Evolutionary conservation across 30 jellyfish, hydroid and myxozoan genomes (phyloP), one percentile per base, ranked within the genome.

Genomic region (Nemopilema nomurai): DNA sequence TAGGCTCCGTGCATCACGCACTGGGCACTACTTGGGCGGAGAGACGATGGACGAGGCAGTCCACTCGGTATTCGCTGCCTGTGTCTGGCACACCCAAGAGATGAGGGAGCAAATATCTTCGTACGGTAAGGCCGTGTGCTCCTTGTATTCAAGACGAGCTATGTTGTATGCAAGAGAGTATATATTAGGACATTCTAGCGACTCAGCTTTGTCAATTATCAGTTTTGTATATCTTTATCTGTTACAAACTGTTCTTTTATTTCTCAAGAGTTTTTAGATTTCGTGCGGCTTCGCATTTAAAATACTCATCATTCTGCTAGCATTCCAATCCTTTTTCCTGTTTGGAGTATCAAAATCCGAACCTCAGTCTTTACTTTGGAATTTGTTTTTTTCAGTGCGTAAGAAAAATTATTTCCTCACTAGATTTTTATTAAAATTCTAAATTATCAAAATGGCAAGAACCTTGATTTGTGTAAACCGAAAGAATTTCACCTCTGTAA

Each of bases 11-110:
- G 63, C 83, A 9, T 72, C 81, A 19, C 80, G 87, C 28, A 84
- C 31, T 62, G 94, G 96, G 8, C 91, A 75, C 63, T 75, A 79
- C 9, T 87, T 93, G 51, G 98, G 98, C 4, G 99, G 99, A 1
- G 90, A 65, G 18, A 23, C 82, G 26, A 25, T 94, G 69, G 96
- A 89, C 27, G 87, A 89, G 20, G 95, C 97, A 28, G 96, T 94
- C 17, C 74, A 86, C 74, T 82, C 99, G 0, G 99, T 94, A 21
- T 94, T 94, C 80, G 99, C 99, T 49, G 97, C 99, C 13, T 79
- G 90, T 24, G 50, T 94, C 1, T 94, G 99, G 99, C 99, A 94
- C 76, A 94, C 99, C 23, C 99, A 94, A 89, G 99, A 94, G 68
- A 76, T 94, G 87, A 64, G 99, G 20, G 99, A 94, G 51, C 85